A percentile compares a stretch with the other conserved stretches of the same genome.
phyloP scores from a whole-genome alignment of 2,888 invertebrate species.

The Chouioia cunea region DNA sequence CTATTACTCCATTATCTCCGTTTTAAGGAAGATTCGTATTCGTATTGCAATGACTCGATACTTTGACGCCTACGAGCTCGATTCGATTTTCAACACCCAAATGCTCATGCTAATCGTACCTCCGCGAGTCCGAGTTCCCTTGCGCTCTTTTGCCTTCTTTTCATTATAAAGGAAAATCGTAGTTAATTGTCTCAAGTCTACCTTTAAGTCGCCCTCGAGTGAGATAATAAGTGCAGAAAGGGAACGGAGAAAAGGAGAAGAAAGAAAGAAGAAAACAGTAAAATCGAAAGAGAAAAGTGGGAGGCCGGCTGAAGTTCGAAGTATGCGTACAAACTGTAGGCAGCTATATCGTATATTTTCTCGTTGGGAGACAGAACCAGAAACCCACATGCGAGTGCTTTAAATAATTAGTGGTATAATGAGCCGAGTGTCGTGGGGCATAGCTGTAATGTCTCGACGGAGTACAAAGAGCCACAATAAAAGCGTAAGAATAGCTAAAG shows the following conservation, averaged over 20 bases:
- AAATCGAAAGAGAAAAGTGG: conserved; percentile 35
- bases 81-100: conserved; percentile 42
- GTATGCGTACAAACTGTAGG: neutral
- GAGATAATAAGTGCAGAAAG: conserved; percentile 1
- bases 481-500: conserved; percentile 5
- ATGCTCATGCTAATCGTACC: conserved; percentile 21
- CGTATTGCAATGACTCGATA: conserved; percentile 39
- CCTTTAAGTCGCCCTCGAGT: neutral
- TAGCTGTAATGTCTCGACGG: conserved; percentile 66
- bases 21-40: conserved; percentile 27
- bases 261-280: neutral
- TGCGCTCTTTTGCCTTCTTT: conserved; percentile 7
- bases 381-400: conserved; percentile 53
- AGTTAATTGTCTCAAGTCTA: conserved; percentile 47
- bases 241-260: neutral
- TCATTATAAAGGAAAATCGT: conserved; percentile 49
- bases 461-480: conserved; percentile 55
- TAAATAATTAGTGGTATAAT: conserved; percentile 69
- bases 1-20: conserved; percentile 37
- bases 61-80: conserved; percentile 1
- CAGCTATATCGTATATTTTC: conserved; percentile 49
- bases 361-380: conserved; percentile 51
- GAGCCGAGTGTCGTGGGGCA: conserved; percentile 66
- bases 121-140: neutral
- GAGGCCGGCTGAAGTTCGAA: conserved; percentile 6